Percentiles rank a stretch among this genome's conserved stretches.
Conservation (phyloP, 2,113 vertebrate species). For the Ahaetulla prasina region DNA sequence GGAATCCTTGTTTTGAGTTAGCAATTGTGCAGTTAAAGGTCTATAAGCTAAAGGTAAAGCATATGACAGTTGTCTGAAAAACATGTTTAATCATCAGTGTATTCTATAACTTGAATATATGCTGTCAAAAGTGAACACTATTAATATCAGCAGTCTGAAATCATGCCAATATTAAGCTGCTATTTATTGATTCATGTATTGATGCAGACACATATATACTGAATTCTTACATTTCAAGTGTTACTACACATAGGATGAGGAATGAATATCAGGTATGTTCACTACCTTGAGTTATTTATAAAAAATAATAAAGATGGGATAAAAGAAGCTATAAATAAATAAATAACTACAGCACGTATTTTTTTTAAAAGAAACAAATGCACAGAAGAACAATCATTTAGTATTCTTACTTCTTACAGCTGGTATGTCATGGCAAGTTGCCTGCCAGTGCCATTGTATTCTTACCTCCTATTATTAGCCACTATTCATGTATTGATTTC, state of each 20-base stretch:
- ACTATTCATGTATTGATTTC: background rate
- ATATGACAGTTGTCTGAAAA: background rate
- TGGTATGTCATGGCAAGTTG: background rate
- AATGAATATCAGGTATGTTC: background rate
- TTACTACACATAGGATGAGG: background rate
- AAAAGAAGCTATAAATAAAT: background rate
- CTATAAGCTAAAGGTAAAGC: background rate
- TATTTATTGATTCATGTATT: background rate
- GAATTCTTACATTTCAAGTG: background rate
- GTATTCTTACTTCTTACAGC: background rate
- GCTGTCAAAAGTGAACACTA: background rate
- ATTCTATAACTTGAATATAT: background rate
- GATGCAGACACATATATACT: background rate
- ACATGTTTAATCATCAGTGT: background rate
- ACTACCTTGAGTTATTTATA: background rate
- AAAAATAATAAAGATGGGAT: background rate
- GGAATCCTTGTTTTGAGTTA: background rate
- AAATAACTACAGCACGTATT: background rate
- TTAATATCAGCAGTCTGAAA: background rate
- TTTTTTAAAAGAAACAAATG: background rate
- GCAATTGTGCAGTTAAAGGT: background rate
- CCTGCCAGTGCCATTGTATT: background rate
- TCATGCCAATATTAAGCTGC: background rate
- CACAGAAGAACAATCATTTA: background rate
- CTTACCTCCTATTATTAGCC: background rate